Evolutionary conservation across 2,888 invertebrate genomes (phyloP).

Genomic region (Asteroscopus sphinx): DNA sequence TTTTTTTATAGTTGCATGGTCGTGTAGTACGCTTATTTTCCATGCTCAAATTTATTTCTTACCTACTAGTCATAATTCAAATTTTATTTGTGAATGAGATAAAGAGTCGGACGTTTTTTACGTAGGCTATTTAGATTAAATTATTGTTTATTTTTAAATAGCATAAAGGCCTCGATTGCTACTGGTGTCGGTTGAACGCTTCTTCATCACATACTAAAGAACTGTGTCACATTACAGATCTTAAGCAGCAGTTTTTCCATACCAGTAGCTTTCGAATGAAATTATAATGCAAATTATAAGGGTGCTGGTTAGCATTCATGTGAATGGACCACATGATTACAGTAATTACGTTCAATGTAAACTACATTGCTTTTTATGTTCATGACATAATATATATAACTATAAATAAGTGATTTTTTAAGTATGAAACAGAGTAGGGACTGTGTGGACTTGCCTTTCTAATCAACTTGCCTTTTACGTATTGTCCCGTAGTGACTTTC

Average conservation of each 20-base stretch:
- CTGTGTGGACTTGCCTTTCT: constrained; percentile 81
- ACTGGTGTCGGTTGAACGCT: constrained; percentile 34
- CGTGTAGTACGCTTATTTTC: constrained; percentile 85
- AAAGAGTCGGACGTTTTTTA: constrained; percentile 67
- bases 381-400: constrained; percentile 76
- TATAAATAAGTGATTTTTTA: constrained; percentile 67
- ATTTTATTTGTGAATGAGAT: constrained; percentile 77
- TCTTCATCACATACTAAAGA: constrained; percentile 7
- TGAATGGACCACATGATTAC: constrained; percentile 71
- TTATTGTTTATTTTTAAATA: constrained; percentile 71
- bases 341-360: constrained; percentile 69
- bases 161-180: constrained; percentile 39
- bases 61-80: constrained; percentile 88
- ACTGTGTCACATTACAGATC: constrained; percentile 21
- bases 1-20: constrained; percentile 88
- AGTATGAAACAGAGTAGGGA: constrained; percentile 73
- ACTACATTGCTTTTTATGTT: constrained; percentile 75
- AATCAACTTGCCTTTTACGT: constrained; percentile 81
- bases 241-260: constrained; percentile 30
- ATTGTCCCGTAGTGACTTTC: constrained; percentile 71
- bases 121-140: constrained; percentile 78
- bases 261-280: constrained; percentile 57
- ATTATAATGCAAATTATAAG: constrained; percentile 61
- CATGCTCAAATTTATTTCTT: constrained; percentile 89
- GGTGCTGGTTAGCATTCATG: constrained; percentile 79